Base-by-base conservation (phyloP, 2,113 vertebrate species). In the Thunnus maccoyii region DNA sequence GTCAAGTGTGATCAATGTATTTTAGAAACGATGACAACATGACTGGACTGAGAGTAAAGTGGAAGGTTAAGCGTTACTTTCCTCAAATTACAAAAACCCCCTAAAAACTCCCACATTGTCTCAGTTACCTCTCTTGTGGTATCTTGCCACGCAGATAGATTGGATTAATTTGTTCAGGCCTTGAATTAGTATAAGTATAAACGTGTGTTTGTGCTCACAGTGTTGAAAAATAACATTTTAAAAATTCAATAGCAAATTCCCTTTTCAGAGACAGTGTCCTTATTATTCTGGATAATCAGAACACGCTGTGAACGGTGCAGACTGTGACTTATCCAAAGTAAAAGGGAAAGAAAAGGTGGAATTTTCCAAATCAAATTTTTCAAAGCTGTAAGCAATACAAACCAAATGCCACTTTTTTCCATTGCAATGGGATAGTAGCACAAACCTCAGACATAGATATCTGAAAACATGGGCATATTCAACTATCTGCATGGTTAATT, bases 281-380 rank as follows among this genome's bases (percentile, higher is more conserved):
- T 47, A 12, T 44, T 50, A 7, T 6, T 56, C 12, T 54, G 48
- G 47, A 73, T 41, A 70, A 63, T 60, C 60, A 68, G 36, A 41
- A 41, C 36, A 41, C 9, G 36, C 55, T 56, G 14, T 57, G 2
- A 58, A 16, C 22, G 7, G 25, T 58, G 25, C 15, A 16, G 15
- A 30, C 6, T 47, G 47, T 30, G 57, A 27, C 41, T 74, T 27
- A 79, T 62, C 20, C 14, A 17, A 17, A 61, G 36, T n/a, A 25
- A 48, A 30, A 71, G 41, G 12, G 16, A 50, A 32, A 50, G 44
- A 66, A 27, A 66, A 66, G 44, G 17, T 36, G 2, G 17, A 56
- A 30, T 66, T 57, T 64, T 57, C 27, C 52, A 58, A 8, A 18
- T 20, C 36, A 76, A 65, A 48, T 63, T 69, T 75, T 20, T 64